phyloP scores from a whole-genome alignment of 2,888 invertebrate genomes.

The Phengaris arion region DNA sequence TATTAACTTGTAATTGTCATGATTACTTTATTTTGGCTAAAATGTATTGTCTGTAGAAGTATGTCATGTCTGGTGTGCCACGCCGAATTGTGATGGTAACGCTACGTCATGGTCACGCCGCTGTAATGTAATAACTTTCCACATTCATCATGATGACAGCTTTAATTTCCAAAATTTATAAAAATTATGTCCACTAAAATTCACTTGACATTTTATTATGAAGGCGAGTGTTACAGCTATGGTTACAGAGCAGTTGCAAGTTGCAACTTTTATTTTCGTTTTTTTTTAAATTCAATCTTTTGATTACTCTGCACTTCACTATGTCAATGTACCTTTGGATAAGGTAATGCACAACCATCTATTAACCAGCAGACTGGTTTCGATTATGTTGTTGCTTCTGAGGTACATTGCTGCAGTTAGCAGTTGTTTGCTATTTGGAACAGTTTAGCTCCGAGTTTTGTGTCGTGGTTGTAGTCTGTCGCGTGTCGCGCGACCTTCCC shows the following conservation, averaged over 20 bases:
- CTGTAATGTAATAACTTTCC: neutral
- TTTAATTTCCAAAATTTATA: conserved; percentile 4
- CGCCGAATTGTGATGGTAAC: neutral
- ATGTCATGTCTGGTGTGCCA: too few relatives aligned
- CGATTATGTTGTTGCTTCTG: neutral
- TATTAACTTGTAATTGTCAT: neutral
- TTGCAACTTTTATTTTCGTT: too few relatives aligned
- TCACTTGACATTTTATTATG: neutral
- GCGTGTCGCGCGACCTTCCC: neutral
- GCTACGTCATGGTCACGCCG: neutral
- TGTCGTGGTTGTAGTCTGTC: neutral
- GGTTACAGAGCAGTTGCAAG: too few relatives aligned
- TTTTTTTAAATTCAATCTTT: too few relatives aligned
- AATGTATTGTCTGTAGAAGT: too few relatives aligned
- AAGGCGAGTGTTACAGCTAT: neutral
- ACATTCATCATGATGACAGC: neutral
- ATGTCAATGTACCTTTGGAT: neutral
- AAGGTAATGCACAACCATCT: neutral
- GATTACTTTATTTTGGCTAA: too few relatives aligned
- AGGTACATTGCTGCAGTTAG: neutral
- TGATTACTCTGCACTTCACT: neutral
- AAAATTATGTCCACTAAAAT: neutral
- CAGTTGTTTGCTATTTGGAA: neutral
- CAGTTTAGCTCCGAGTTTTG: neutral
- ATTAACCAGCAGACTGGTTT: neutral